A percentile compares a stretch with the other conserved stretches of the same genome.
Evolutionary conservation across 2,113 vertebrate genomes (phyloP).

Genomic region (Esox niger): DNA sequence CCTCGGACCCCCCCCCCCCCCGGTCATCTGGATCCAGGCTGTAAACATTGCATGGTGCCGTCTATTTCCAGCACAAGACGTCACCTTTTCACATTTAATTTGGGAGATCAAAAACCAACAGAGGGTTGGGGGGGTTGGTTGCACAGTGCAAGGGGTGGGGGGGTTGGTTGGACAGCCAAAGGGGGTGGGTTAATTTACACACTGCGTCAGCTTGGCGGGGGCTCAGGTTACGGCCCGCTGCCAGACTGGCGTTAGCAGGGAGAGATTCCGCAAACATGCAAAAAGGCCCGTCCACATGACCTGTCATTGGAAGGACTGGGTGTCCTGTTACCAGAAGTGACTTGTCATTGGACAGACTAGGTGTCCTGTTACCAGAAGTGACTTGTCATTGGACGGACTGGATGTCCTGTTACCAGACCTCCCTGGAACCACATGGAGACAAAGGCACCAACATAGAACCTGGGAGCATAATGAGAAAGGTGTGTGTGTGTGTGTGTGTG

Average conservation of each 20-base stretch:
- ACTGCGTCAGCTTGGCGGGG: constrained; percentile 62
- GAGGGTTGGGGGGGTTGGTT: constrained; percentile 27
- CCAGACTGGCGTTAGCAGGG: constrained; percentile 81
- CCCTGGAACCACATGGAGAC: constrained; percentile 70
- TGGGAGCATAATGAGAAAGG: constrained; percentile 37
- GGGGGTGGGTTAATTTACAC: constrained; percentile 66
- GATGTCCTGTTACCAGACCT: constrained; percentile 69
- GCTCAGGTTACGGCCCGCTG: constrained; percentile 79
- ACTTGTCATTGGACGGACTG: constrained; percentile 60
- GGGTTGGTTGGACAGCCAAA: constrained; percentile 17
- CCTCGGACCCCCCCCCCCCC: constrained; percentile 8
- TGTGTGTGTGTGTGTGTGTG: constrained; percentile 21
- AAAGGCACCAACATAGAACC: constrained; percentile 73
- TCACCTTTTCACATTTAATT: constrained; percentile 69
- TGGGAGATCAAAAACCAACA: constrained; percentile 28
- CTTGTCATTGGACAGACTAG: constrained; percentile 57
- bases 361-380: constrained; percentile 70
- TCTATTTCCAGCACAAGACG: constrained; percentile 72
- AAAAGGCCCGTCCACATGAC: constrained; percentile 66
- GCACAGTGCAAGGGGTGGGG: constrained; percentile 12
- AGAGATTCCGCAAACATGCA: constrained; percentile 75
- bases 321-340: constrained; percentile 71
- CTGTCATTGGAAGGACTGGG: constrained; percentile 57
- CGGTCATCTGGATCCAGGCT: constrained; percentile 6
- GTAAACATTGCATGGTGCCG: constrained; percentile 59